Percentiles rank a stretch among this genome's conserved stretches.
Conservation (phyloP, 2,888 invertebrate species). For the Drosophila pegasa region DNA sequence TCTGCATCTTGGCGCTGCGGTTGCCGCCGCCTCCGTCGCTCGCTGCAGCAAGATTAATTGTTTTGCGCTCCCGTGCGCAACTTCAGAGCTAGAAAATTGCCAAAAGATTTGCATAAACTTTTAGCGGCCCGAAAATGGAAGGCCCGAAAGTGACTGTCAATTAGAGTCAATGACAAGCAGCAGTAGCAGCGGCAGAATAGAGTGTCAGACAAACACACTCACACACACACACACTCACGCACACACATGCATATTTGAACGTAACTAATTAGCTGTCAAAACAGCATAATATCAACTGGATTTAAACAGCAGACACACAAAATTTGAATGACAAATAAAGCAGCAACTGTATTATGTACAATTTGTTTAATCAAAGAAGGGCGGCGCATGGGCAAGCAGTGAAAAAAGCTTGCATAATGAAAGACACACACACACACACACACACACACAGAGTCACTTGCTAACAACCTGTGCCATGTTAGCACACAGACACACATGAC, state of each 20-base stretch:
- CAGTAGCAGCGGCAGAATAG: background rate
- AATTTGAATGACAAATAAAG: slow-evolving; percentile 57
- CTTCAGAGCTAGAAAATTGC: slow-evolving; percentile 18
- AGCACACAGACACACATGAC: slow-evolving; percentile 20
- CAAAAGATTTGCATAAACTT: slow-evolving; percentile 36
- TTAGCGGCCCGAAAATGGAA: slow-evolving; percentile 16
- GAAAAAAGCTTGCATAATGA: slow-evolving; percentile 29
- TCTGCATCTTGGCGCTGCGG: slow-evolving; percentile 31
- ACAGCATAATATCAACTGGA: slow-evolving; percentile 71
- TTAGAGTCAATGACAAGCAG: slow-evolving; percentile 32
- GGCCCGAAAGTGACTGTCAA: slow-evolving; percentile 33
- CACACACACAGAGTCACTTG: slow-evolving; percentile 16
- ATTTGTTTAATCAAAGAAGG: slow-evolving; percentile 51
- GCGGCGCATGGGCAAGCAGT: background rate
- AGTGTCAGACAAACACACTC: slow-evolving; percentile 16
- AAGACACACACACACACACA: slow-evolving; percentile 28
- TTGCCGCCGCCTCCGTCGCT: slow-evolving; percentile 37
- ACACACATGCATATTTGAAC: slow-evolving; percentile 48
- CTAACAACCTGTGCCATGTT: slow-evolving; percentile 25
- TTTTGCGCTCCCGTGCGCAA: slow-evolving; percentile 18
- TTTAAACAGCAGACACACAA: slow-evolving; percentile 41
- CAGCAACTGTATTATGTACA: slow-evolving; percentile 57
- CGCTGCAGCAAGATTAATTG: slow-evolving; percentile 47
- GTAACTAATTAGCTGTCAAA: slow-evolving; percentile 82
- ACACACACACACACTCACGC: background rate